Evolutionary conservation across 2,113 vertebrate species (phyloP).

Genomic region (Egretta garzetta): DNA sequence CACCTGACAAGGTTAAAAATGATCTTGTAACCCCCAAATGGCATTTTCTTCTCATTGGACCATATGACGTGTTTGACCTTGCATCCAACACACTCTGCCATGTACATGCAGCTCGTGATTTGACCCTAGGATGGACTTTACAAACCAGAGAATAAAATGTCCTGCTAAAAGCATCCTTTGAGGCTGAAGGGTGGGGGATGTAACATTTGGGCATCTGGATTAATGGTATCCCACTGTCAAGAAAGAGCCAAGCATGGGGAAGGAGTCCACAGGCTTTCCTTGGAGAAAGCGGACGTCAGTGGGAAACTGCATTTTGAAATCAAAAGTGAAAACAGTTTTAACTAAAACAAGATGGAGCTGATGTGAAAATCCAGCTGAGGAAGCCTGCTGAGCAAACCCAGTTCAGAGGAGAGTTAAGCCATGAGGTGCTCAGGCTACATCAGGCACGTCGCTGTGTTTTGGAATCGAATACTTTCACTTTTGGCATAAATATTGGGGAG

Average conservation of each 20-base stretch:
- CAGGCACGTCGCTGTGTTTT: not conserved
- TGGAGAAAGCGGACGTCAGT: not conserved
- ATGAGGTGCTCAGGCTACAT: not conserved
- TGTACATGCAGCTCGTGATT: rapidly evolving
- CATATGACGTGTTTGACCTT: not conserved
- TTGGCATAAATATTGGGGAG: not conserved
- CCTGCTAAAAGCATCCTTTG: not conserved
- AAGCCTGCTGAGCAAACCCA: not conserved
- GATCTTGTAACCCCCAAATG: not conserved
- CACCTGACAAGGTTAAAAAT: slow-evolving; percentile 18
- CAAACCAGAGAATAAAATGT: not conserved
- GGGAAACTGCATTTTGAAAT: not conserved
- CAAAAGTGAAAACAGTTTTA: not conserved
- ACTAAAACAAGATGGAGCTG: not conserved
- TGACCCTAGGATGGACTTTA: not conserved
- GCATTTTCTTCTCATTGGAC: not conserved
- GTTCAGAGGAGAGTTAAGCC: not conserved
- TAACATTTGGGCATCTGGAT: not conserved
- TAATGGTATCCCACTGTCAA: not conserved
- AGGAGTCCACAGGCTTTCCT: not conserved
- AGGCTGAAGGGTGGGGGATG: not conserved
- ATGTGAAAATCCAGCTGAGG: not conserved
- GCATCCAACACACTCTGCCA: not conserved
- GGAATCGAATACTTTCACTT: not conserved
- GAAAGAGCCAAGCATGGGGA: not conserved